Percentiles rank a stretch among this genome's conserved stretches.
Conservation (phyloP, 2,888 invertebrate genomes). For the Xanthorhoe designata region DNA sequence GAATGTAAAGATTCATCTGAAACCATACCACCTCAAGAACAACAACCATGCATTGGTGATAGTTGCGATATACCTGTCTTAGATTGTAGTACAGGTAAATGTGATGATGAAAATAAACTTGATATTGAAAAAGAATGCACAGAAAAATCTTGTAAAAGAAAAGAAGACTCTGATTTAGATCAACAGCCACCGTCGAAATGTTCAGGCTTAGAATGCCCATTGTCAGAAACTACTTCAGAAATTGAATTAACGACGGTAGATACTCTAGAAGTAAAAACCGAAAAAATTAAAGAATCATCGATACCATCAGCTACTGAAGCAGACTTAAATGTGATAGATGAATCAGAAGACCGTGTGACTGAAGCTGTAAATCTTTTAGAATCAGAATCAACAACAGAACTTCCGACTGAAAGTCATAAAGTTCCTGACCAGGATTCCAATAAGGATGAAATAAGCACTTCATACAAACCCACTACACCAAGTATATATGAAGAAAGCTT, state of each 20-base stretch:
- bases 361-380: background rate
- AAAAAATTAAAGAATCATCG: slow-evolving; percentile 41
- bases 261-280: slow-evolving; percentile 20
- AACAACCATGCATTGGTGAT: slow-evolving; percentile 43
- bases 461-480: slow-evolving; percentile 7
- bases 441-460: slow-evolving; percentile 14
- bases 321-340: slow-evolving; percentile 1
- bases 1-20: slow-evolving; percentile 48
- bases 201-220: slow-evolving; percentile 53
- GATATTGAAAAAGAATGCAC: slow-evolving; percentile 54
- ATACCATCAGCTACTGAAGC: slow-evolving; percentile 23
- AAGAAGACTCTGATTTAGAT: slow-evolving; percentile 50
- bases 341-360: slow-evolving; percentile 12
- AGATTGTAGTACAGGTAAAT: slow-evolving; percentile 34
- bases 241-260: slow-evolving; percentile 18
- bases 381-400: slow-evolving; percentile 12
- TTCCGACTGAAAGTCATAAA: slow-evolving; percentile 4
- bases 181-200: slow-evolving; percentile 53
- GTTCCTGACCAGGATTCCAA: slow-evolving; percentile 16
- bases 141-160: slow-evolving; percentile 62
- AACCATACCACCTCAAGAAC: slow-evolving; percentile 34
- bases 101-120: slow-evolving; percentile 39
- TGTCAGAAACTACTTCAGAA: slow-evolving; percentile 16
- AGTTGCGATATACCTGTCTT: slow-evolving; percentile 44
- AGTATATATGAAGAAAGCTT: slow-evolving; percentile 13